These are phyloP conservation scores for Agapornis roseicollis DNA, from an alignment of 2,113 vertebrate genomes.

Conservation along the genomic window DNA sequence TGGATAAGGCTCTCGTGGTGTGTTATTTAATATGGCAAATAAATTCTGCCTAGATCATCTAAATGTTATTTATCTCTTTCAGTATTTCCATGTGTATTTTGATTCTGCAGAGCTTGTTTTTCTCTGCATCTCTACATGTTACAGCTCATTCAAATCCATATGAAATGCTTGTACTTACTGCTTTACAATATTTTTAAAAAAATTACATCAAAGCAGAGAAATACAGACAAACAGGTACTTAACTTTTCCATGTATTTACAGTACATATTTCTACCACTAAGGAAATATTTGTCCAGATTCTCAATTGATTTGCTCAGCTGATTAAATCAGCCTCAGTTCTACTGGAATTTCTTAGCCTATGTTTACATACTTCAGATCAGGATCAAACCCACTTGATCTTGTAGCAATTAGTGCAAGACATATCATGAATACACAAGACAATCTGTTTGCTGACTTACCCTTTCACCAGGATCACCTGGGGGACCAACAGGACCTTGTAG, in stretches of 20 bases:
- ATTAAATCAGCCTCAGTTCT: not conserved
- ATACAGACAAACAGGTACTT: not conserved
- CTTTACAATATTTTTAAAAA: not conserved
- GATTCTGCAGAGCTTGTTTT: not conserved
- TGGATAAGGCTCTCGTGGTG: not conserved
- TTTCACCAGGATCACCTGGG: constrained; percentile 91
- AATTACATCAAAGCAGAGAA: not conserved
- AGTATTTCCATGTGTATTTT: not conserved
- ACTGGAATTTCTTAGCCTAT: not conserved
- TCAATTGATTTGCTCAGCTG: not conserved
- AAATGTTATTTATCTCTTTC: not conserved
- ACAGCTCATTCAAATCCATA: not conserved
- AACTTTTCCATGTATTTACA: not conserved
- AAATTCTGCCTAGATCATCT: not conserved
- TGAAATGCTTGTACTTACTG: not conserved
- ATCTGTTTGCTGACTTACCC: constrained; percentile 79
- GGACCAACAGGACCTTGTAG: constrained; percentile 89
- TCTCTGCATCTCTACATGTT: not conserved
- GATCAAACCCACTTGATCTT: not conserved
- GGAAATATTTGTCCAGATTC: not conserved
- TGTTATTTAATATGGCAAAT: not conserved
- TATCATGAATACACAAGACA: not conserved
- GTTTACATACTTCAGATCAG: not conserved
- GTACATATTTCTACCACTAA: not conserved
- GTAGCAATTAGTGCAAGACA: not conserved